Evolutionary conservation across 2,797 vertebrate genomes (phyloP), one percentile per base, ranked within the genome.

Genomic region (Tachyglossus aculeatus): DNA sequence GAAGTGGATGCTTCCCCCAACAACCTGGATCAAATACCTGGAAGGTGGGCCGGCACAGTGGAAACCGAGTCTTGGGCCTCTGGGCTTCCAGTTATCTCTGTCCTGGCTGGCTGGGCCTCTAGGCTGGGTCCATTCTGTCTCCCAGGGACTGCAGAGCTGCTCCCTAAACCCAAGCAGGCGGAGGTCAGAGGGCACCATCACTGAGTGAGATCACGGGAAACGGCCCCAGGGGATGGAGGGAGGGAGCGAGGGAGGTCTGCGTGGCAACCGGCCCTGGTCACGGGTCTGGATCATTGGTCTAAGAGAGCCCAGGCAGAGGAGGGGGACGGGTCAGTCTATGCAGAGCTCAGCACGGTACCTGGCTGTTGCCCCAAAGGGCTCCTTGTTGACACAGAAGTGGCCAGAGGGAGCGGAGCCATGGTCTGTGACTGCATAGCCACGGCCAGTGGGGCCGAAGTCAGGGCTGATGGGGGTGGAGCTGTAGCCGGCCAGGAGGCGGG

Each of bases 341-440:
- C 38, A 39, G 38, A 39, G 38, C 38, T 5, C 8, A 19, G 38
- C 7, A 9, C 6, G 14, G 38, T 39, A 19, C 14, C 14, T 39
- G 38, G 19, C 38, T 39, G 38, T 14, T 11, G n/a, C 21, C 5
- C 24, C 10, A 4, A 27, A 15, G 21, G 19, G 43, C 6, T 22
- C 33, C 4, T 1, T 0, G 8, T 15, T 7, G 4, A 0, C 2
- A 3, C 1, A 9, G 15, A 3, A 27, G 32, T 22, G 18, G 36
- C 7, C 6, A 7, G 18, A 31, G 41, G 24, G 6, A 27, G 16
- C 9, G 2, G 5, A 4, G 45, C n/a, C 3, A 6, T 32, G 0
- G 5, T 21, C 6, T 10, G 45, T 27, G 29, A 4, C 9, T 52
- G 62, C 25, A 19, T 5, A 3, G 52, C 15, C 36, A 4, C 22